Evolutionary conservation across 1,140 invertebrate genomes (phyloP), one percentile per base, ranked within the genome.

Genomic region (Monomorium pharaonis): DNA sequence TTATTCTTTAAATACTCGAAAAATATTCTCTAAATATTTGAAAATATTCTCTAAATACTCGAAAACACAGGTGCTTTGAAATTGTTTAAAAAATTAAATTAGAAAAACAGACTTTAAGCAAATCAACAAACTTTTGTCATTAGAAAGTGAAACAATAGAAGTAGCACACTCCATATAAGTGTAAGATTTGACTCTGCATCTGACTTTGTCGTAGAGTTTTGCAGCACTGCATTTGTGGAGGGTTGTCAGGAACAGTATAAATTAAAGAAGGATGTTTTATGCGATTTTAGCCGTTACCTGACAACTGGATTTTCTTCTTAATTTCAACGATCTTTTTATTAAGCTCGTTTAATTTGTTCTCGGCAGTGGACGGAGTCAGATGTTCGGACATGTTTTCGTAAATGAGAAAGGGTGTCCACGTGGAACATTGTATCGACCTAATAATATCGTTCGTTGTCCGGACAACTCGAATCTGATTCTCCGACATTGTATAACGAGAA

Each of bases 221-320:
- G 18, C 42, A 54, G 47, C 47, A 14, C 14, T n/a, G 49, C 33
- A 81, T 3, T 81, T 6, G 30, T n/a, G 44, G 0, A 65, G 3
- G 30, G 14, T 70, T 69, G 33, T 81, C 33, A 81, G 21, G 18
- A 44, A 30, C 24, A 18, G 14, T 72, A 44, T 72, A 58, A 72
- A 60, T 74, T 47, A 83, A n/a, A 14, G 14, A 58, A 58, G 37
- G 14, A 62, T 58, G 9, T 47, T 83, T 58, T 58, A 24, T 54
- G 18, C 3, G 3, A 58, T 70, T 54, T 58, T 49, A 83, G 7
- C n/a, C 0, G 60, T 89, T 91, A 97, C 97, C 97, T 93, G 97
- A 97, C 78, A 98, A 92, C 90, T 98, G 96, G 92, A 98, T 97
- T 92, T 97, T 97, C 94, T 97, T 98, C 92, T 98, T 98, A 56